Conservation (phyloP, 2,888 invertebrate species). For the Glaucopsyche alexis region DNA sequence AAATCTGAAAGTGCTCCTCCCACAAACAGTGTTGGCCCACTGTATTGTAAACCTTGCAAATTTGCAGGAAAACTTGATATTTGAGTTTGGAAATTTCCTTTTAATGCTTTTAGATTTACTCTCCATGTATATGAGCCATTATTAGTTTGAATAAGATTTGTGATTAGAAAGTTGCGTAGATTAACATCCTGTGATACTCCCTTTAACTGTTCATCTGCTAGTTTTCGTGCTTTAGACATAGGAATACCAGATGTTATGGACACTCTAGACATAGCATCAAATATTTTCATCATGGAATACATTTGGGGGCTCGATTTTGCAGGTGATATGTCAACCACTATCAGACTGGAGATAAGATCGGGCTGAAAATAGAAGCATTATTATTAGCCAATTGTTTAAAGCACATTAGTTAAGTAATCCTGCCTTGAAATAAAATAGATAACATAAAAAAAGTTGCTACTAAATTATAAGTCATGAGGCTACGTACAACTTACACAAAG, state of each 20-base stretch:
- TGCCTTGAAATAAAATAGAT: too few species aligned
- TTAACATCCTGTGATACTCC: constrained; percentile 78
- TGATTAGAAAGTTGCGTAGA: constrained; percentile 88
- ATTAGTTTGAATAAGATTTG: constrained; percentile 88
- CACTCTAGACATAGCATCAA: constrained; percentile 83
- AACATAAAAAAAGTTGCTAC: neutral
- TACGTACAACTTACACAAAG: constrained; percentile 77
- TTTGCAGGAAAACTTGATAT: constrained; percentile 83
- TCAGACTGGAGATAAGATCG: constrained; percentile 81
- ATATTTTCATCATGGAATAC: constrained; percentile 80
- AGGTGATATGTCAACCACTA: constrained; percentile 87
- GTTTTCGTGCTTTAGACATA: constrained; percentile 84
- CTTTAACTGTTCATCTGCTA: constrained; percentile 82
- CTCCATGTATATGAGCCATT: constrained; percentile 86
- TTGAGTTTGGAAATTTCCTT: constrained; percentile 81
- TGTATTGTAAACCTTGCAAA: constrained; percentile 72
- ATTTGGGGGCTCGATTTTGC: constrained; percentile 82
- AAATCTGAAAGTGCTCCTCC: constrained; percentile 92
- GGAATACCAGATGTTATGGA: constrained; percentile 81
- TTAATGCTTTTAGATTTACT: constrained; percentile 87
- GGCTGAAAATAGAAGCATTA: constrained; percentile 65
- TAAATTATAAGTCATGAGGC: neutral
- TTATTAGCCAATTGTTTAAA: too few species aligned
- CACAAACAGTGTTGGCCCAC: constrained; percentile 89
- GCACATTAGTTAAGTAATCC: too few species aligned